These are phyloP conservation scores for Bombylius major DNA, from an alignment of 2,888 invertebrate species.

Conservation along the genomic window DNA sequence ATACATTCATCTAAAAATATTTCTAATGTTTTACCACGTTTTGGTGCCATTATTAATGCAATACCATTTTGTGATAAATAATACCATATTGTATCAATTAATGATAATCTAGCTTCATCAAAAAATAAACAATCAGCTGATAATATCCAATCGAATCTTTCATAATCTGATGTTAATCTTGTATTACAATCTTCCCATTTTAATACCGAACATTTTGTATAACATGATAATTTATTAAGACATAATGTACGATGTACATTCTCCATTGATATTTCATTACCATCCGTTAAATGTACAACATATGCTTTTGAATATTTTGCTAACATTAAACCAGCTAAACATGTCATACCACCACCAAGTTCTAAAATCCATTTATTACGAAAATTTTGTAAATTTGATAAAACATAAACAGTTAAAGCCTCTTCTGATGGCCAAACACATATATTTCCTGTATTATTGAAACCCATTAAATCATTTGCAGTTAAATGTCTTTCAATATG, in stretches of 20 bases:
- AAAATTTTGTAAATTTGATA: conserved; percentile 52
- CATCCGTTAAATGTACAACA: conserved; percentile 61
- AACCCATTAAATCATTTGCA: conserved; percentile 61
- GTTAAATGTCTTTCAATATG: conserved; percentile 49
- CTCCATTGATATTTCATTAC: conserved; percentile 60
- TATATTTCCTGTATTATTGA: conserved; percentile 69
- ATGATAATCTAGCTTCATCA: conserved; percentile 53
- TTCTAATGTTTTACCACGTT: conserved; percentile 56
- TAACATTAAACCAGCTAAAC: conserved; percentile 60
- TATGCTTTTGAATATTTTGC: conserved; percentile 53
- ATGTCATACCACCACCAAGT: conserved; percentile 76
- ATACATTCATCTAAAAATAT: conserved; percentile 51
- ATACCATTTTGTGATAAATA: conserved; percentile 48
- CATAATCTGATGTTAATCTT: conserved; percentile 29
- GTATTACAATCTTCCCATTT: conserved; percentile 41
- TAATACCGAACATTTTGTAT: conserved; percentile 41
- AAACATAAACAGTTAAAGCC: conserved; percentile 53
- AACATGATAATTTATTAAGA: conserved; percentile 47
- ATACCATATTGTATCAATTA: conserved; percentile 54
- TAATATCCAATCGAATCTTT: conserved; percentile 54
- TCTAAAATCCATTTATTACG: conserved; percentile 57
- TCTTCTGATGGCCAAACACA: conserved; percentile 74
- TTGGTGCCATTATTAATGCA: conserved; percentile 64
- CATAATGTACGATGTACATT: conserved; percentile 55
- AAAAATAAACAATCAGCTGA: conserved; percentile 73